Evolutionary conservation across 2,797 vertebrate genomes (phyloP).

Genomic region (Chelidonichthys spinosus): DNA sequence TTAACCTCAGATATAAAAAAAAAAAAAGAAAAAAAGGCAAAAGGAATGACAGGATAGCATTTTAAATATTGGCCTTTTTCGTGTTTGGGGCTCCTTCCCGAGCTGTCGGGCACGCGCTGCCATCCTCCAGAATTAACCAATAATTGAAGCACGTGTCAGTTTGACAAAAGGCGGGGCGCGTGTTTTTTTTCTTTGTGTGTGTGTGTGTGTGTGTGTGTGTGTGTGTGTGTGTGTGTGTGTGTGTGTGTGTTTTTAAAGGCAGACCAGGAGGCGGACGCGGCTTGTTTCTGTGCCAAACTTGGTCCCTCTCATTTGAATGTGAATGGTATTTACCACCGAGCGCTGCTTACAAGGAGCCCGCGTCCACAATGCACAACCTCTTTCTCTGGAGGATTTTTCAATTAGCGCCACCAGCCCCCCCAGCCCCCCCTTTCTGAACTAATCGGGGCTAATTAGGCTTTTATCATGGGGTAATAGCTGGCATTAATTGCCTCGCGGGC

Average conservation of each 20-base stretch:
- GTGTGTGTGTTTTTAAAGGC: conserved; percentile 30
- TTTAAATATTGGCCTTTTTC: conserved; percentile 22
- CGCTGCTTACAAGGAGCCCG: conserved; percentile 75
- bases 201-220: too few relatives aligned
- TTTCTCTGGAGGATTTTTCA: conserved; percentile 79
- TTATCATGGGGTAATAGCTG: conserved; percentile 83
- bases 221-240: too few relatives aligned
- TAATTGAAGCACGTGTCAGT: conserved; percentile 76
- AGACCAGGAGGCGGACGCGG: conserved; percentile 69
- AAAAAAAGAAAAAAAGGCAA: not conserved
- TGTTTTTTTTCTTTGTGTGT: conserved; percentile 46
- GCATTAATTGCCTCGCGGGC: conserved; percentile 84
- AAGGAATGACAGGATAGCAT: not conserved
- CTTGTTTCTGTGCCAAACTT: conserved; percentile 83
- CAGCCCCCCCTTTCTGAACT: conserved; percentile 52
- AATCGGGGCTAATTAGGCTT: conserved; percentile 85
- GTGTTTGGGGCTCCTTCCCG: conserved; percentile 16
- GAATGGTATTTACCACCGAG: conserved; percentile 84
- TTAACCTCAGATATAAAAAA: conserved; percentile 32
- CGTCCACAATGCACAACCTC: conserved; percentile 73
- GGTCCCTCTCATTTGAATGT: conserved; percentile 87
- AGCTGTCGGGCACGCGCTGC: conserved; percentile 66
- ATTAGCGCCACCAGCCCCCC: conserved; percentile 71
- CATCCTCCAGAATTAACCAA: conserved; percentile 78
- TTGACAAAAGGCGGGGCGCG: conserved; percentile 80